Evolutionary conservation across 2,888 invertebrate species (phyloP).

Genomic region (Pandemis corylana): DNA sequence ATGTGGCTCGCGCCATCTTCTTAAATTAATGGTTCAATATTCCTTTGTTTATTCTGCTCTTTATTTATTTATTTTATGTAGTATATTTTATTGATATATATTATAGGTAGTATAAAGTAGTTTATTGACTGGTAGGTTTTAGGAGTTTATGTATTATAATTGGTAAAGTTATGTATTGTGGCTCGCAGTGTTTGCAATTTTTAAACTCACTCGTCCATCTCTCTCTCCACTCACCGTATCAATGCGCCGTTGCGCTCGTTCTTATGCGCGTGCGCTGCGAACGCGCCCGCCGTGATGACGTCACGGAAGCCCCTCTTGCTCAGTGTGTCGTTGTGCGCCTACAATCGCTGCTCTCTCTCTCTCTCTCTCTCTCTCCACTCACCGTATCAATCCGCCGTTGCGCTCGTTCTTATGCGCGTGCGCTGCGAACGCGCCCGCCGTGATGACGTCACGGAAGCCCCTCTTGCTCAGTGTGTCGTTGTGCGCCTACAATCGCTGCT

Average conservation of each 20-base stretch:
- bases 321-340: conserved; percentile 94
- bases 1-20: no score
- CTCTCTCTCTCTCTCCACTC: conserved; percentile 46
- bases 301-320: conserved; percentile 95
- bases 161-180: no score
- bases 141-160: no score
- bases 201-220: no score
- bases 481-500: conserved; percentile 96
- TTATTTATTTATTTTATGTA: no score
- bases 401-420: conserved; percentile 91
- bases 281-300: conserved; percentile 95
- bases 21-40: no score
- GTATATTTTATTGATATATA: no score
- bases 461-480: conserved; percentile 93
- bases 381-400: conserved; percentile 95
- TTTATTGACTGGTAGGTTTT: no score
- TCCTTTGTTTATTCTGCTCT: no score
- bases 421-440: conserved; percentile 96
- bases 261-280: conserved; percentile 94
- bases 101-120: no score
- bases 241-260: conserved; percentile 93
- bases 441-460: conserved; percentile 94
- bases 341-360: conserved; percentile 89
- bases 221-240: conserved; percentile 86
- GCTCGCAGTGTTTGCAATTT: no score